Conservation (phyloP, 2,888 invertebrate genomes). For the Euclidia mi region DNA sequence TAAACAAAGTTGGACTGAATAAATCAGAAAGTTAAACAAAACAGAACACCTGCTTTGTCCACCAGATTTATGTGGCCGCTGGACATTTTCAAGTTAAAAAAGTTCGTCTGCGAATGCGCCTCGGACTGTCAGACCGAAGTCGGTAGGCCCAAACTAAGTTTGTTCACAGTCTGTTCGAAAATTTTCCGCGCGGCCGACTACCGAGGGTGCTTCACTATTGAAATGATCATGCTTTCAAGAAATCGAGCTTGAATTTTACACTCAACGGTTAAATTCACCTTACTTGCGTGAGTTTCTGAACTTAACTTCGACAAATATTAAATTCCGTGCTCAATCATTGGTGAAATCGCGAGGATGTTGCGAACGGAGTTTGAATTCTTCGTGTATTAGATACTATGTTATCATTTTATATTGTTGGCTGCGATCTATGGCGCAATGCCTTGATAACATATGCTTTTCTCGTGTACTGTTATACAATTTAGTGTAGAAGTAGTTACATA, state of each 20-base stretch:
- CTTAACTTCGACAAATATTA: constrained; percentile 29
- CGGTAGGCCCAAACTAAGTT: constrained; percentile 55
- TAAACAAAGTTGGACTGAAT: constrained; percentile 18
- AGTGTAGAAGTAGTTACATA: no score
- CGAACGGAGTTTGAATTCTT: not conserved
- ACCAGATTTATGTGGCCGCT: constrained; percentile 51
- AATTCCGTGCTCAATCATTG: constrained; percentile 24
- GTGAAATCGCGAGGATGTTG: constrained; percentile 2
- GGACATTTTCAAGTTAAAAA: constrained; percentile 56
- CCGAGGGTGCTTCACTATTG: constrained; percentile 29
- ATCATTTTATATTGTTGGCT: no score
- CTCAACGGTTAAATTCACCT: constrained; percentile 33
- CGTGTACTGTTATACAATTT: no score
- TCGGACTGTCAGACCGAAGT: constrained; percentile 34
- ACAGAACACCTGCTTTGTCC: constrained; percentile 44
- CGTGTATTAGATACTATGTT: not conserved
- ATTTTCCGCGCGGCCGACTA: constrained; percentile 64
- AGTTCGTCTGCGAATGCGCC: constrained; percentile 55
- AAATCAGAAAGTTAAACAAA: constrained; percentile 48
- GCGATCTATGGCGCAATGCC: no score
- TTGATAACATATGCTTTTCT: no score
- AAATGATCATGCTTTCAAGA: constrained; percentile 43
- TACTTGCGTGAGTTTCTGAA: constrained; percentile 20
- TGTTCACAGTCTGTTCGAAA: constrained; percentile 60
- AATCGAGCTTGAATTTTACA: constrained; percentile 51